Conservation (phyloP, 2,113 vertebrate species). For the Poecile atricapillus region DNA sequence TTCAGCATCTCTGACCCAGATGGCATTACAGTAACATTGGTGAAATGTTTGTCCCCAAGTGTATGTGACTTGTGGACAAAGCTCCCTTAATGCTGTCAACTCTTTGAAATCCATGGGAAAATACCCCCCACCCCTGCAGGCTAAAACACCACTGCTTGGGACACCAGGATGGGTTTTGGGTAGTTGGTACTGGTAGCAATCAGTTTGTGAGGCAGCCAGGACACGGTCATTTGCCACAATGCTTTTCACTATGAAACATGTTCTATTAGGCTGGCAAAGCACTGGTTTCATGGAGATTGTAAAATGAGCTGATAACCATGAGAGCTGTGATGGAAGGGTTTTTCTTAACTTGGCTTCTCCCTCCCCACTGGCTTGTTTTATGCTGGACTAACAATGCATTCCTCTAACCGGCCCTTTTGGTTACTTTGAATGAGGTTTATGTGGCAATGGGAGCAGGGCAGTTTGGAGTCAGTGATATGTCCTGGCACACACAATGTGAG, state of each 20-base stretch:
- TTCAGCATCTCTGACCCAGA: slow-evolving; percentile 24
- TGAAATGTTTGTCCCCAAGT: neutral
- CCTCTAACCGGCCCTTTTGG: slow-evolving; percentile 74
- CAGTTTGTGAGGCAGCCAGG: neutral
- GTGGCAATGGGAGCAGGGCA: slow-evolving; percentile 78
- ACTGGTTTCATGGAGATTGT: neutral
- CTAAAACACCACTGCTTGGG: neutral
- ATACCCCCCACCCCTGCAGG: neutral
- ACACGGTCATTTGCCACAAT: neutral
- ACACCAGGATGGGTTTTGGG: neutral
- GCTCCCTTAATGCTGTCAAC: neutral
- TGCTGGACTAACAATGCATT: slow-evolving; percentile 37
- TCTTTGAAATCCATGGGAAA: neutral
- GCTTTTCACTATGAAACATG: neutral
- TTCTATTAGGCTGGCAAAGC: neutral
- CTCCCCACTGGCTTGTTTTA: neutral
- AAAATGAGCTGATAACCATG: neutral
- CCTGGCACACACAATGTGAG: neutral
- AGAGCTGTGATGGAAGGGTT: slow-evolving; percentile 3
- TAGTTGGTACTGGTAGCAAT: neutral
- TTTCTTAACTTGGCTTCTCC: slow-evolving; percentile 17
- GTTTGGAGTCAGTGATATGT: slow-evolving; percentile 78
- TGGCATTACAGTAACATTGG: neutral
- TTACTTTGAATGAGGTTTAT: slow-evolving; percentile 92
- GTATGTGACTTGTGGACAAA: slow-evolving; percentile 44